Percentiles rank a stretch among this genome's conserved stretches.
Evolutionary conservation across 2,888 invertebrate genomes (phyloP).

Genomic region (Rotaria sp.): DNA sequence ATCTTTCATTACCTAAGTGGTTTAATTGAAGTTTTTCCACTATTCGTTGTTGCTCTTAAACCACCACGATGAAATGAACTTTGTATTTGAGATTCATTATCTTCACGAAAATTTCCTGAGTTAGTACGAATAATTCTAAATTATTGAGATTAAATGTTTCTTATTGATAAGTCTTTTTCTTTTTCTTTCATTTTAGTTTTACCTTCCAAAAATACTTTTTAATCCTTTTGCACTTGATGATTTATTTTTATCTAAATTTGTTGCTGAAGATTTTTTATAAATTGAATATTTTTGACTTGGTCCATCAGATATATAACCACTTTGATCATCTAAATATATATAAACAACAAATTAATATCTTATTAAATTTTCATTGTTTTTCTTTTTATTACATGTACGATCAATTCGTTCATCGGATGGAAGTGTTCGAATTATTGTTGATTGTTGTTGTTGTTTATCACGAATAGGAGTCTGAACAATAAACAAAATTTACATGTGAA

Average conservation of each 20-base stretch:
- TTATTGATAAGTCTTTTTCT: too few species aligned
- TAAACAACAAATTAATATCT: too few species aligned
- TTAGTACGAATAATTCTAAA: conserved; percentile 26
- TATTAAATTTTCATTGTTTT: not conserved
- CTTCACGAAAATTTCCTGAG: conserved; percentile 25
- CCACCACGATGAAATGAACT: conserved; percentile 38
- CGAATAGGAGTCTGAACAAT: not conserved
- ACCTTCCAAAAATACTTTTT: conserved; percentile 16
- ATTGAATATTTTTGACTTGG: conserved; percentile 21
- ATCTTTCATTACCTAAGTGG: not conserved
- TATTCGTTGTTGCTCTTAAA: conserved; percentile 35
- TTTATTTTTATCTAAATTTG: conserved; percentile 24
- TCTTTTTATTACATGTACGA: not conserved
- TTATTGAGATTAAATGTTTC: too few species aligned
- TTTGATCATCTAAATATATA: not conserved
- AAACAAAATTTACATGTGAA: not conserved
- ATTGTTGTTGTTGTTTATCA: conserved; percentile 10
- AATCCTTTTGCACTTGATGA: conserved; percentile 30
- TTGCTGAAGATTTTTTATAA: conserved; percentile 4
- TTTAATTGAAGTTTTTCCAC: conserved; percentile 16
- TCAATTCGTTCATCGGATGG: not conserved
- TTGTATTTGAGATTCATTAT: not conserved
- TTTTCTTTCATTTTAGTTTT: not conserved
- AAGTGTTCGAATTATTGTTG: not conserved
- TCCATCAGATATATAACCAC: conserved; percentile 25